Base-by-base conservation (phyloP, 2,113 vertebrate species). In the Pelvicachromis taeniatus region DNA sequence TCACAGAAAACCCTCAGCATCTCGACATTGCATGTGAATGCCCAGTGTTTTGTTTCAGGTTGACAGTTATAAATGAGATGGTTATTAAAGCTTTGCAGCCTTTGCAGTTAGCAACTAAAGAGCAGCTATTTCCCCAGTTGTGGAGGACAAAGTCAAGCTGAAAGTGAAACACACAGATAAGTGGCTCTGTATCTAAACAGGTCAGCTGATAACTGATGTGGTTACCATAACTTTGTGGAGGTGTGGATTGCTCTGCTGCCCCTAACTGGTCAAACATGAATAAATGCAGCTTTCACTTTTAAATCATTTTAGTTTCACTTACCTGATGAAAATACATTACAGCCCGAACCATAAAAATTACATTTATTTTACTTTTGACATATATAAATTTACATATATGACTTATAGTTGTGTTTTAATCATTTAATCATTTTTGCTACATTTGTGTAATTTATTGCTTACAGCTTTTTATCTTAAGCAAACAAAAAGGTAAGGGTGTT, bases 241-340 rank as follows among this genome's bases (percentile, higher is more conserved):
- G 42, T 73, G 68, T 17, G 21, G 42, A 4, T 50, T 50, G 6
- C 42, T 73, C 68, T 50, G 23, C 9, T 73, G 68, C 68, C 42
- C 17, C 68, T 50, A 50, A 19, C 68, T 12, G 40, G 14, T 4
- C 23, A 73, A 50, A 73, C 9, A 73, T 50, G 42, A 48, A 31
- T 17, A 19, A 50, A 70, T 48, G 40, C 65, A 29, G 16, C 23
- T 50, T 73, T 73, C 23, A 73, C 45, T 19, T 31, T 3, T 48
- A 73, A 48, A 17, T 29, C 2, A 2, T 48, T 73, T 29, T 73
- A 73, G 9, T 73, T 29, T 73, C 40, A 17, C 9, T 48, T 61
- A 61, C 58, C 31, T 61, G 58, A 63, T 63, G 31, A 9, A 63
- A 63, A 63, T 35, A 63, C 31, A 63, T 63, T 38, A 63, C n/a